phyloP scores from a whole-genome alignment of 2,113 vertebrate genomes.

The Dromaius novaehollandiae region DNA sequence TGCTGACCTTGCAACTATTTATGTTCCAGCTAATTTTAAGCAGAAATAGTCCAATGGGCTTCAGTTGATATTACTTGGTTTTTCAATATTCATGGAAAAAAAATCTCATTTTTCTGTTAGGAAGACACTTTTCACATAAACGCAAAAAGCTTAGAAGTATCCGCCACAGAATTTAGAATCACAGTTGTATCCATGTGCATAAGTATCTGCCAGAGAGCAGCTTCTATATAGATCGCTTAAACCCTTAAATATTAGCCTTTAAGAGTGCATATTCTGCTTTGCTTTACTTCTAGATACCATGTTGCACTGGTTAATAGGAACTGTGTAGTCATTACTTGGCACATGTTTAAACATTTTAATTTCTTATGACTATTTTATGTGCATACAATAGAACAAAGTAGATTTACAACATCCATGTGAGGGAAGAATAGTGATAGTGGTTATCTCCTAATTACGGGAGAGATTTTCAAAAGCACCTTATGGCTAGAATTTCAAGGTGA shows the following conservation, averaged over 20 bases:
- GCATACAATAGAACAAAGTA: background rate
- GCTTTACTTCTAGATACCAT: background rate
- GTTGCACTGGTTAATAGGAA: background rate
- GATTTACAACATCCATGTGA: constrained; percentile 2
- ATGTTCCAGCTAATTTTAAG: constrained; percentile 17
- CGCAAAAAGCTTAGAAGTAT: background rate
- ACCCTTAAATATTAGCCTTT: background rate
- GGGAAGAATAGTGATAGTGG: constrained; percentile 7
- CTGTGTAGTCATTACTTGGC: background rate
- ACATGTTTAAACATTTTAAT: background rate
- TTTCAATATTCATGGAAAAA: background rate
- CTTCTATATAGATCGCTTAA: background rate
- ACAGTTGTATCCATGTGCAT: no score
- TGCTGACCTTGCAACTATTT: background rate
- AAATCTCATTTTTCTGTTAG: background rate
- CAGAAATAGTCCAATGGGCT: background rate
- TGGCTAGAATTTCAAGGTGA: constrained; percentile 36
- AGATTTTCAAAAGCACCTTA: constrained; percentile 1
- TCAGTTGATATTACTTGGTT: background rate
- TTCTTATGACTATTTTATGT: constrained; percentile 12
- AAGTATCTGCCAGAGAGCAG: background rate
- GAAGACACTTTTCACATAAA: background rate
- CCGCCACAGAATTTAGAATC: background rate
- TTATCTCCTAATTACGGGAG: constrained; percentile 28
- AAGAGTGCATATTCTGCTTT: background rate